Conservation (phyloP, 2,797 vertebrate genomes). For the Anniella stebbinsi region DNA sequence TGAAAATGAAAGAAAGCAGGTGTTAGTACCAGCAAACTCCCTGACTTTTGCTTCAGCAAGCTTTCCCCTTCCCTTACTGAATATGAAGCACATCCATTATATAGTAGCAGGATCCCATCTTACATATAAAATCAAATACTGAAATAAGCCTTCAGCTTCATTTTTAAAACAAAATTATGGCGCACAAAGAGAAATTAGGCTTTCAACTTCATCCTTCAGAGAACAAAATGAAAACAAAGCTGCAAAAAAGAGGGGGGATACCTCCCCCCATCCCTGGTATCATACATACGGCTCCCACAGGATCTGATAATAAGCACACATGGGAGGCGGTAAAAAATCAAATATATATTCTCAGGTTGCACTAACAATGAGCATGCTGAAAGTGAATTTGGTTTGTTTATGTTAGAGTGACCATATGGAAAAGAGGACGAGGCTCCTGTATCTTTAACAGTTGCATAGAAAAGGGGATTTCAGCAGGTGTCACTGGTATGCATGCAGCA, state of each 20-base stretch:
- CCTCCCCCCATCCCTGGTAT: neutral
- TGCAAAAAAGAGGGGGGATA: neutral
- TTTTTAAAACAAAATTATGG: slow-evolving; percentile 2
- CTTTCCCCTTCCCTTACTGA: neutral
- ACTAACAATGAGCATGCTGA: slow-evolving; percentile 29
- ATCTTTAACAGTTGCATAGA: too few species aligned
- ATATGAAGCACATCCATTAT: neutral
- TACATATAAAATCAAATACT: neutral
- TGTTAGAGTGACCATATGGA: too few species aligned
- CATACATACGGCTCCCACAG: neutral
- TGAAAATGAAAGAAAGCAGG: neutral
- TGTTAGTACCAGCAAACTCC: neutral
- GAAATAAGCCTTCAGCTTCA: neutral
- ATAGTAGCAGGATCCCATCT: slow-evolving; percentile 14
- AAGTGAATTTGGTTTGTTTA: slow-evolving; percentile 51
- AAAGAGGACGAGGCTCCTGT: too few species aligned
- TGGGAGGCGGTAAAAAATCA: neutral
- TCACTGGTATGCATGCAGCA: too few species aligned
- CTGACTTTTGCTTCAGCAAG: neutral
- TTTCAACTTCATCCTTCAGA: slow-evolving; percentile 20
- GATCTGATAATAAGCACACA: slow-evolving; percentile 14
- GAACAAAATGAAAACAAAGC: neutral
- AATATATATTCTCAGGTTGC: slow-evolving; percentile 5
- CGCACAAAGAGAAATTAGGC: neutral
- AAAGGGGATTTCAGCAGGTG: too few species aligned